Conservation (phyloP, 2,888 invertebrate species). For the Pycnomerus fuliginosus region DNA sequence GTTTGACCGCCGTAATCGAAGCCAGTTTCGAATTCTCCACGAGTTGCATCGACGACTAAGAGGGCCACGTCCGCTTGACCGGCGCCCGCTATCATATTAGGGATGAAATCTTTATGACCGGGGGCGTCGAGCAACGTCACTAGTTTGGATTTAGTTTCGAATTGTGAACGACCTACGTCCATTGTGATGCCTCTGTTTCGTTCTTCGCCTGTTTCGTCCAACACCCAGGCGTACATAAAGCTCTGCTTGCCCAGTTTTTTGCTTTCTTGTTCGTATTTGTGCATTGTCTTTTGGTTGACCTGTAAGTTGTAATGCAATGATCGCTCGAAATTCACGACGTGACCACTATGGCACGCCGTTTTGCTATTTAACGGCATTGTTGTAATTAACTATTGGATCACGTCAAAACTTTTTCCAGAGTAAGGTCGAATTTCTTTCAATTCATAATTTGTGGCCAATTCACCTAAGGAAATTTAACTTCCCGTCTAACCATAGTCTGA, state of each 20-base stretch:
- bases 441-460: no score
- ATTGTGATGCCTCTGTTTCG: slow-evolving; percentile 96
- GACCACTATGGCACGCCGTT: no score
- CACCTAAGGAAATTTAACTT: no score
- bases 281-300: slow-evolving; percentile 82
- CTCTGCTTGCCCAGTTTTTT: slow-evolving; percentile 97
- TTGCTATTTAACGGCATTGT: no score
- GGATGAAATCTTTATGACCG: slow-evolving; percentile 98
- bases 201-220: slow-evolving; percentile 98
- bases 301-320: no score
- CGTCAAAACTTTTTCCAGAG: no score
- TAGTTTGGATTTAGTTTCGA: slow-evolving; percentile 82
- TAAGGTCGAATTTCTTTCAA: no score
- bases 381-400: no score
- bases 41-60: slow-evolving; percentile 91
- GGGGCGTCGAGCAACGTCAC: slow-evolving; percentile 94
- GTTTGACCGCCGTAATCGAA: slow-evolving; percentile 98
- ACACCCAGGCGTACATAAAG: slow-evolving; percentile 98
- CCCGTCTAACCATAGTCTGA: no score
- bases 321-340: no score
- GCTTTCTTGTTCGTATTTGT: slow-evolving; percentile 97
- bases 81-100: slow-evolving; percentile 99
- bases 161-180: slow-evolving; percentile 93
- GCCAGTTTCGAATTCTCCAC: slow-evolving; percentile 98
- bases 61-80: slow-evolving; percentile 98